phyloP scores from a whole-genome alignment of 2,797 vertebrate species.

The Cirrhinus molitorella region DNA sequence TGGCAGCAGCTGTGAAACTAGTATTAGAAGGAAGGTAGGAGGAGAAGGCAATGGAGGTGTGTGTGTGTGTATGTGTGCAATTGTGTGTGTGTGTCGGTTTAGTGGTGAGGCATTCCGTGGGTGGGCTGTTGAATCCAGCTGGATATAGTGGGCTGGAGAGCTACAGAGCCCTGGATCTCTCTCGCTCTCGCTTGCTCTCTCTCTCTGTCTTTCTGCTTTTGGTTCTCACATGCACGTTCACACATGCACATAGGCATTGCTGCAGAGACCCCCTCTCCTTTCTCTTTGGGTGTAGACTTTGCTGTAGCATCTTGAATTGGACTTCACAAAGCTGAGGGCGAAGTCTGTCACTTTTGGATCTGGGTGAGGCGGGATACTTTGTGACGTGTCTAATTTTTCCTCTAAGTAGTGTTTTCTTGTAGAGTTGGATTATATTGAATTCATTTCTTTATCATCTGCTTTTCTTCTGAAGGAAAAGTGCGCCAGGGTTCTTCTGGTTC shows the following conservation, averaged over 20 bases:
- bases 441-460: conserved; percentile 15
- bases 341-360: conserved; percentile 54
- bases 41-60: conserved; percentile 58
- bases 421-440: conserved; percentile 1
- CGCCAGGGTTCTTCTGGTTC: conserved; percentile 83
- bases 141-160: conserved; percentile 65
- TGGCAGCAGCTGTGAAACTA: conserved; percentile 53
- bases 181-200: conserved; percentile 46
- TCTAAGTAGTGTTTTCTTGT: not conserved
- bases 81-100: conserved; percentile 55
- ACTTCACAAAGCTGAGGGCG: conserved; percentile 45
- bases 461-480: conserved; percentile 83
- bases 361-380: conserved; percentile 43
- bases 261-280: conserved; percentile 51
- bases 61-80: conserved; percentile 43
- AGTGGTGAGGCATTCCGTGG: conserved; percentile 67
- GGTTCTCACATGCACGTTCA: conserved; percentile 52
- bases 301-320: conserved; percentile 52
- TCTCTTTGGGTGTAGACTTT: conserved; percentile 58
- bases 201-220: conserved; percentile 44
- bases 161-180: conserved; percentile 57
- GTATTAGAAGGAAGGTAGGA: conserved; percentile 61
- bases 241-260: conserved; percentile 43
- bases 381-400: not conserved
- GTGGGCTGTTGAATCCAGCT: conserved; percentile 70